Conservation (phyloP, 2,113 vertebrate genomes). For the Eptatretus burgeri region DNA sequence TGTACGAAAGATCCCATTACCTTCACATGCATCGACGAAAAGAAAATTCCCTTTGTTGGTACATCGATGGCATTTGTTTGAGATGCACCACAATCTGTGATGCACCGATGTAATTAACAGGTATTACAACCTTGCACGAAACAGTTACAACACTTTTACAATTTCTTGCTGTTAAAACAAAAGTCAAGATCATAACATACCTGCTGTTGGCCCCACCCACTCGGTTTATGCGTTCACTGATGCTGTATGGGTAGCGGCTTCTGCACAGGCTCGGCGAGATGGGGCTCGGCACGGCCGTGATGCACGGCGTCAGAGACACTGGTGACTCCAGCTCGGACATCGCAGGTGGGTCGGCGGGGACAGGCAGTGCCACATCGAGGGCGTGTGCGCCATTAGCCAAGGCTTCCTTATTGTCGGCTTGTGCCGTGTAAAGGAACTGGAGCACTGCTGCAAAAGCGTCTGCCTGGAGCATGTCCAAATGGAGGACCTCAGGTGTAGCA, state of each 20-base stretch:
- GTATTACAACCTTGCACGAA: too few relatives aligned
- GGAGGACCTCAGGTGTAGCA: conserved; percentile 72
- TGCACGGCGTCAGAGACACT: too few relatives aligned
- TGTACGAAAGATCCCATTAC: too few relatives aligned
- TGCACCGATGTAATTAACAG: too few relatives aligned
- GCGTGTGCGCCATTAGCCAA: conserved; percentile 98
- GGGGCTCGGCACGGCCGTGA: neutral
- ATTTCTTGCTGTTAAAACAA: too few relatives aligned
- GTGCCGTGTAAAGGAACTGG: conserved; percentile 94
- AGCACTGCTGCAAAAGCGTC: conserved; percentile 90
- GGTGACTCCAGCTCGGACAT: too few relatives aligned
- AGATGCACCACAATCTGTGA: too few relatives aligned
- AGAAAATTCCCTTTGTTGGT: too few relatives aligned
- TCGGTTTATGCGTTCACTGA: conserved; percentile 37
- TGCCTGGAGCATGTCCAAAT: conserved; percentile 74
- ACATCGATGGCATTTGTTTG: too few relatives aligned
- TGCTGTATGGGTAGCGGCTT: conserved; percentile 24
- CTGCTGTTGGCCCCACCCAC: conserved; percentile 21
- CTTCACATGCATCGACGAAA: too few relatives aligned
- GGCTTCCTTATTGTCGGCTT: conserved; percentile 76
- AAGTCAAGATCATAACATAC: neutral
- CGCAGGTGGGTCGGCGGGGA: neutral
- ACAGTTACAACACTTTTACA: too few relatives aligned
- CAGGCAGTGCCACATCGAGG: conserved; percentile 52
- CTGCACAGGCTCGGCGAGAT: neutral